Evolutionary conservation across 1,140 invertebrate species (phyloP), one percentile per base, ranked within the genome.

Genomic region (Bombus fervidus): DNA sequence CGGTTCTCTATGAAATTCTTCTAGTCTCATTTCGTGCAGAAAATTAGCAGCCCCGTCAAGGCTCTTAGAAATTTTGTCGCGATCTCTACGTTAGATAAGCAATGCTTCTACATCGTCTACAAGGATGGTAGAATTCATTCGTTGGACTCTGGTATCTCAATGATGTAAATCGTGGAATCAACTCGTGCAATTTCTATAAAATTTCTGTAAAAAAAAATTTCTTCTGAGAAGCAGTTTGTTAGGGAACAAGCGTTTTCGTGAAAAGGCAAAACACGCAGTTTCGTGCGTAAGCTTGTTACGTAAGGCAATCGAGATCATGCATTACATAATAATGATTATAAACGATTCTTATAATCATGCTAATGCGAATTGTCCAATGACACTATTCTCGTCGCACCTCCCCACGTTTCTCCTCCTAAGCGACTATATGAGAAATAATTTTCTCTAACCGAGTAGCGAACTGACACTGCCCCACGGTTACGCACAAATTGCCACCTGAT

Each of bases 41-140:
- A 34, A 81, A 74, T 79, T 53, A 41, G 10, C 6, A 57, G 31
- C 1, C 15, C 22, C n/a, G 13, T 66, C 31, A 10, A 37, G 9
- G 37, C n/a, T 59, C 22, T 2, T 28, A 15, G 53, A 57, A 74
- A 71, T 83, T 88, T 86, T 75, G 82, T 84, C 75, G 78, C 73
- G 75, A 85, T 75, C 47, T 72, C 68, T 59, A 39, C 84, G 69
- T 86, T 88, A 81, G 88, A 89, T 91, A 91, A 83, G 85, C 86
- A 87, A 89, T 89, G 86, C 91, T 91, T 91, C 88, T 75, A 25
- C 91, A 85, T 83, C 89, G 5, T 47, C 0, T 47, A 47, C 43
- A 81, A 68, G 86, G 81, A 88, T 88, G 78, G 78, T 83, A 88
- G 18, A 53, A 53, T 18, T 53, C 6, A 22, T 18, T 53, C 47